Conservation (phyloP, 35 echinoderm and acorn worm species). For the Eucidaris tribuloides region DNA sequence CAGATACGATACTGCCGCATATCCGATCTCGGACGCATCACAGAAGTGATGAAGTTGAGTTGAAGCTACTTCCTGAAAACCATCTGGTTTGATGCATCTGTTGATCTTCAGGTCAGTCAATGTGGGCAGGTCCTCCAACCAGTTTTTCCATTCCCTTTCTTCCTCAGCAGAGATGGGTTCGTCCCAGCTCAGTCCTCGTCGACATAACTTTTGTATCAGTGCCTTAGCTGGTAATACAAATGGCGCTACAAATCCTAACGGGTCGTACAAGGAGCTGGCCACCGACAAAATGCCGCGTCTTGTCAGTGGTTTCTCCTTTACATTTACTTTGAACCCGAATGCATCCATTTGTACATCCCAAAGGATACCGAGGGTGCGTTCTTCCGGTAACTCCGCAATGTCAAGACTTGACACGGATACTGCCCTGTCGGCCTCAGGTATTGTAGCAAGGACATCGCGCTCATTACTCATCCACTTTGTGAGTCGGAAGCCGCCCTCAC, state of each 20-base stretch:
- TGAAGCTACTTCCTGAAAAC: background rate
- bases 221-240: conserved; percentile 33
- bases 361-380: conserved; percentile 18
- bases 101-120: background rate
- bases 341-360: conserved; percentile 31
- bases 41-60: conserved; percentile 29
- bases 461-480: conserved; percentile 32
- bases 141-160: conserved; percentile 34
- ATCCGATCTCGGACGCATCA: conserved; percentile 47
- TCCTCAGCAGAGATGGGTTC: conserved; percentile 21
- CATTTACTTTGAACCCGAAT: conserved; percentile 40
- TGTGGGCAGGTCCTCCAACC: conserved; percentile 42
- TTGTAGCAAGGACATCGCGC: conserved; percentile 6
- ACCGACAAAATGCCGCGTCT: conserved; percentile 51
- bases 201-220: conserved; percentile 36
- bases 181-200: conserved; percentile 14
- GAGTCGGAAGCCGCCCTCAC: background rate
- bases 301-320: background rate
- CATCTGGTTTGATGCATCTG: conserved; percentile 22
- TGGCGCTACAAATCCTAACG: conserved; percentile 53
- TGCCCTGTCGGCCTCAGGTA: conserved; percentile 20
- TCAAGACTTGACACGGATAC: background rate
- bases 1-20: conserved; percentile 32
- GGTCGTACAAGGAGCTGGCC: conserved; percentile 50
- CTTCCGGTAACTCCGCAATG: conserved; percentile 12